Base-by-base conservation (phyloP, 2,113 vertebrate species). In the Onychostruthus taczanowskii region DNA sequence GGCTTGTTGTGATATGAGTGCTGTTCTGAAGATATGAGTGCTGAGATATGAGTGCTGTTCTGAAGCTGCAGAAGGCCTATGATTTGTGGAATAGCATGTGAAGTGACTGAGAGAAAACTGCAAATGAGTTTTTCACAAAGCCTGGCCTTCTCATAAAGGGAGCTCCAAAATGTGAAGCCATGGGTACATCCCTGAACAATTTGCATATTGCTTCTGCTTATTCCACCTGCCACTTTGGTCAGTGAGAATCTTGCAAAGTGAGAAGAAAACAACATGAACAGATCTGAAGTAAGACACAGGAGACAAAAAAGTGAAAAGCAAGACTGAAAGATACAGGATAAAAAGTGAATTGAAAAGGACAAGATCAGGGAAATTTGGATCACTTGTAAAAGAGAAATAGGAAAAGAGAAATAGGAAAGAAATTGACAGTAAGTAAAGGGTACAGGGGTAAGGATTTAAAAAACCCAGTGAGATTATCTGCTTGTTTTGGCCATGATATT, bases 331-430 rank as follows among this genome's bases (percentile, higher is more conserved):
- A 92, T 92, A 39, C n/a, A 61, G 76, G 87, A 84, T 83, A 89
- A 86, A 88, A 93, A 92, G 72, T 87, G 53, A 94, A 94, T 93
- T 90, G 73, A 82, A 84, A 94, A 89, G 74, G 79, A 89, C 58
- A 90, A 63, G 84, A 93, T 90, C 43, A 47, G 53, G 69, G 66
- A 78, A 93, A 58, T 63, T 33, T 33, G 26, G 70, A 82, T 83
- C 27, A 28, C 50, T 80, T 89, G 69, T 87, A 85, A 94, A 93
- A 85, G 55, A 76, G 39, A 85, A 92, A 55, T 63, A 69, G 74
- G 58, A 76, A 87, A 39, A 39, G 11, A 39, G 39, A 39, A 39
- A 41, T 41, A 41, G 39, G 10, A 70, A 90, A 80, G 16, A 87
- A 92, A 75, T 49, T 63, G 39, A 13, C 52, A 72, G 20, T 78